Evolutionary conservation across 2,113 vertebrate species (phyloP).

Genomic region (Trachemys scripta): DNA sequence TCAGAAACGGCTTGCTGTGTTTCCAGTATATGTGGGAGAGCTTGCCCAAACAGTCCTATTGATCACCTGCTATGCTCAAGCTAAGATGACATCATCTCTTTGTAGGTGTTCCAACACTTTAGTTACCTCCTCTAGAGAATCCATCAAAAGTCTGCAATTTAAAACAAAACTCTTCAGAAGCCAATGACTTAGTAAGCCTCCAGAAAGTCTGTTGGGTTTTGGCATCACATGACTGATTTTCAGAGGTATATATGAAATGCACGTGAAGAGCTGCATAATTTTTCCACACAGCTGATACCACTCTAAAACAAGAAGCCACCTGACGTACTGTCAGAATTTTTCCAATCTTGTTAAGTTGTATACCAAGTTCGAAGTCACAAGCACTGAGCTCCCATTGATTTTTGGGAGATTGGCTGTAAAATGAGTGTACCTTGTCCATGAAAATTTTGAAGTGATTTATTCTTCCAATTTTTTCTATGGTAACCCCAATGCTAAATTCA

Average conservation of each 20-base stretch:
- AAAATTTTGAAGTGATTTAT: background rate
- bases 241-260: background rate
- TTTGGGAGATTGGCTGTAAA: background rate
- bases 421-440: background rate
- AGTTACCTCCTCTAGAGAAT: background rate
- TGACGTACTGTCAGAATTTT: background rate
- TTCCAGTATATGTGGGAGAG: background rate
- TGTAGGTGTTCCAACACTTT: background rate
- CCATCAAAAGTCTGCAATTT: background rate
- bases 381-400: background rate
- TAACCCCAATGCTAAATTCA: background rate
- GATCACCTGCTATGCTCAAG: background rate
- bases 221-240: background rate
- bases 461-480: background rate
- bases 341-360: background rate
- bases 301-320: background rate
- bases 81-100: background rate
- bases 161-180: background rate
- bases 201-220: background rate
- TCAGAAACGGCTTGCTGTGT: background rate
- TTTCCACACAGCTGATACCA: background rate
- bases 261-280: background rate
- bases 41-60: background rate
- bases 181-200: background rate
- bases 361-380: background rate